Evolutionary conservation across 2,888 invertebrate genomes (phyloP).

Genomic region (Thysanoteuthis rhombus): DNA sequence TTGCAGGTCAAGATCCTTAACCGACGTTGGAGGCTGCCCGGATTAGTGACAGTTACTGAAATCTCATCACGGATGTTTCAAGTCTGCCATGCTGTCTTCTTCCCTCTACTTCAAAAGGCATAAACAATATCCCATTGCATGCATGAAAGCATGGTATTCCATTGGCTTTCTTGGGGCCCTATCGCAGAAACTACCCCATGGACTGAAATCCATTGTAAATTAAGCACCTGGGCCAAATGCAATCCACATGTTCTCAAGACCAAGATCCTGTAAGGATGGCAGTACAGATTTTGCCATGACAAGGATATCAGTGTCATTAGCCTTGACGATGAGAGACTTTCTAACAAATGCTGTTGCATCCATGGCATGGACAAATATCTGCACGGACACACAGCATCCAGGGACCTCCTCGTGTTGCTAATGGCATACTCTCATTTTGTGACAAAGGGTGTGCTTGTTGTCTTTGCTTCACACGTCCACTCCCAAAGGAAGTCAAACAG

Average conservation of each 20-base stretch:
- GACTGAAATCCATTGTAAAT: slow-evolving; percentile 36
- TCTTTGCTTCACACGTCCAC: slow-evolving; percentile 16
- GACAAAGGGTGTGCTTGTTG: slow-evolving; percentile 33
- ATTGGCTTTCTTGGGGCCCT: slow-evolving; percentile 37
- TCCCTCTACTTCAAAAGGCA: slow-evolving; percentile 32
- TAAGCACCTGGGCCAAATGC: slow-evolving; percentile 35
- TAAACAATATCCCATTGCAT: slow-evolving; percentile 37
- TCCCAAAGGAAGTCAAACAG: slow-evolving; percentile 34
- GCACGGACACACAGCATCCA: neutral
- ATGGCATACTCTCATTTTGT: slow-evolving; percentile 28
- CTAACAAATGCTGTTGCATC: too few species aligned
- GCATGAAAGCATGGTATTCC: slow-evolving; percentile 29
- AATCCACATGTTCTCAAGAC: slow-evolving; percentile 35
- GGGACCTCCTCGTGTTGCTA: slow-evolving; percentile 27
- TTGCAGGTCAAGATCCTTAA: neutral
- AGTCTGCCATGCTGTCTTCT: slow-evolving; percentile 34
- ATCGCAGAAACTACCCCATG: slow-evolving; percentile 36
- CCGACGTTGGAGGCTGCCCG: neutral
- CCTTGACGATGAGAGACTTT: slow-evolving; percentile 25
- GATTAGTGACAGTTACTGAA: slow-evolving; percentile 32
- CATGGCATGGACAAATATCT: too few species aligned
- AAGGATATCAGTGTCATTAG: slow-evolving; percentile 37
- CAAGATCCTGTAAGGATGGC: slow-evolving; percentile 13
- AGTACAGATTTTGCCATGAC: slow-evolving; percentile 35
- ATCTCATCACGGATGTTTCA: slow-evolving; percentile 33